Conservation (phyloP, 1,140 invertebrate species). For the Brevipalpus yothersi region DNA sequence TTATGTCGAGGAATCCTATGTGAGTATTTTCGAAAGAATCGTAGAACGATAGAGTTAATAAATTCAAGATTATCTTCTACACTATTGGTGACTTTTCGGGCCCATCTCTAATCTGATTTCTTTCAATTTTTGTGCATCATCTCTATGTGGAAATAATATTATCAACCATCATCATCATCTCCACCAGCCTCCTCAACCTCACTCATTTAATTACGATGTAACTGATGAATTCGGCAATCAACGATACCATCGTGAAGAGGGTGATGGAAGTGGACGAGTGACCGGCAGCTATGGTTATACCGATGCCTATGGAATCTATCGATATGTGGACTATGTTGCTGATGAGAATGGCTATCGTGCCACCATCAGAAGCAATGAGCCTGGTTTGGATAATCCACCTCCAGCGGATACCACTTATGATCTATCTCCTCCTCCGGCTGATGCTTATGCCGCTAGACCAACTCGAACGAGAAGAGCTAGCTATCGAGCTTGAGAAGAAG, state of each 20-base stretch:
- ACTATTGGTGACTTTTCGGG: too few species aligned
- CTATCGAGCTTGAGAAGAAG: too few species aligned
- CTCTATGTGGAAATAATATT: too few species aligned
- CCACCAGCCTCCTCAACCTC: slow-evolving; percentile 8
- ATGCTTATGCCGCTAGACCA: not conserved
- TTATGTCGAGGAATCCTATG: too few species aligned
- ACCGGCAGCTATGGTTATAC: slow-evolving; percentile 11
- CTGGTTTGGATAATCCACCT: slow-evolving; percentile 3
- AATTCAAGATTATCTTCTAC: too few species aligned
- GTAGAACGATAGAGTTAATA: too few species aligned
- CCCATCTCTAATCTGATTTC: too few species aligned
- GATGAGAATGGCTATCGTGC: slow-evolving; percentile 17
- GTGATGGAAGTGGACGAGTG: slow-evolving; percentile 12
- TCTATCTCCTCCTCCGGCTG: not conserved
- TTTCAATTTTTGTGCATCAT: too few species aligned
- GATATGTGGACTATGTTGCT: slow-evolving; percentile 12
- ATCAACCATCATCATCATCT: too few species aligned
- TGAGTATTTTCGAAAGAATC: too few species aligned
- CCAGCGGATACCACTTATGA: slow-evolving; percentile 3
- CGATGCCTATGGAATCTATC: slow-evolving; percentile 4
- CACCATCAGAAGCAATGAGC: slow-evolving; percentile 14
- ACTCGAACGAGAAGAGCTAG: too few species aligned
- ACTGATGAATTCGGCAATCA: slow-evolving; percentile 10
- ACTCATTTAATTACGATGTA: slow-evolving; percentile 10
- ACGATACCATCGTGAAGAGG: slow-evolving; percentile 9